Conservation (phyloP, 2,113 vertebrate species). For the Lycaon pictus region DNA sequence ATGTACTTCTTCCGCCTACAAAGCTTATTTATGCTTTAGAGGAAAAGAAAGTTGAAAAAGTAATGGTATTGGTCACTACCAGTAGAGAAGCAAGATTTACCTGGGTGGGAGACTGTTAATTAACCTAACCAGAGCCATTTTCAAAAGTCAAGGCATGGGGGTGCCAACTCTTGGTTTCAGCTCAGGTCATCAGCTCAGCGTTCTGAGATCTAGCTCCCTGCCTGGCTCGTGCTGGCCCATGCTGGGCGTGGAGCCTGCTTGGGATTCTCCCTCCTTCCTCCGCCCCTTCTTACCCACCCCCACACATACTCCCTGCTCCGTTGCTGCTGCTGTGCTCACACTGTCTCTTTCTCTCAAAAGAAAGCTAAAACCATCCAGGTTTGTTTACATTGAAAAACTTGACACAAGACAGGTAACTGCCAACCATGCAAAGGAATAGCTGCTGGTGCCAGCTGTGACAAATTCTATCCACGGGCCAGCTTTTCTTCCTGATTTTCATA, state of each 20-base stretch:
- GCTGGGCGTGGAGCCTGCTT: not conserved
- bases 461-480: conserved; percentile 66
- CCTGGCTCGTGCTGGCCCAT: no score
- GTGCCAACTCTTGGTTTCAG: not conserved
- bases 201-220: not conserved
- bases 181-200: not conserved
- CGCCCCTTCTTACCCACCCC: no score
- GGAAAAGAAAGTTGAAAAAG: not conserved
- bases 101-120: conserved; percentile 64
- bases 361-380: conserved; percentile 8
- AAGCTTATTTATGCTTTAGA: not conserved
- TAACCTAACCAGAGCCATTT: conserved; percentile 66
- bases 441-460: conserved; percentile 73
- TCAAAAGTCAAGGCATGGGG: conserved; percentile 65
- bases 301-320: no score
- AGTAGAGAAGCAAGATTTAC: conserved; percentile 66
- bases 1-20: no score
- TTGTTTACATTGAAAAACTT: conserved; percentile 51
- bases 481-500: conserved; percentile 73
- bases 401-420: conserved; percentile 63
- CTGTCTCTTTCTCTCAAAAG: no score
- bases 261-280: not conserved
- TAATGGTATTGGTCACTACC: conserved; percentile 54
- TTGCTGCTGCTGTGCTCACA: no score
- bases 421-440: not conserved